These are phyloP conservation scores for Eilema caniola DNA, from an alignment of 2,888 invertebrate genomes.

Conservation along the genomic window DNA sequence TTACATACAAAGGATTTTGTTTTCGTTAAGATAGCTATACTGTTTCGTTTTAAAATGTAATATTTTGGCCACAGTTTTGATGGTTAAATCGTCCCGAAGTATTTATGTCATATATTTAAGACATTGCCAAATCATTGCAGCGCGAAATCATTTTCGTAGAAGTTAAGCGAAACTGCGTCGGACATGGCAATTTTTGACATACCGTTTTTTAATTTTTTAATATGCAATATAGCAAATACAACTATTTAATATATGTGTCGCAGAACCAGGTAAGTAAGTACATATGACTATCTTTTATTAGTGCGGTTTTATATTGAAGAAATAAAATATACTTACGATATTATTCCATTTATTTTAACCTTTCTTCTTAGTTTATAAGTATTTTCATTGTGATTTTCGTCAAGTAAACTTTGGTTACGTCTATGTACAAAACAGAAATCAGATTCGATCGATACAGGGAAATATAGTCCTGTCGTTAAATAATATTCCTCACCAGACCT, in stretches of 20 bases:
- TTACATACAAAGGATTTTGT: no score
- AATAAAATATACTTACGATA: background rate
- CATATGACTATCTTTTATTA: background rate
- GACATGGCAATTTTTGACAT: slow-evolving; percentile 26
- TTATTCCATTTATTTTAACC: background rate
- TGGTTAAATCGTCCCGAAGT: no score
- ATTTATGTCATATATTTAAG: slow-evolving; percentile 2
- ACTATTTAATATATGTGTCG: background rate
- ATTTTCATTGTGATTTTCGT: background rate
- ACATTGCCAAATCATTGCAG: slow-evolving; percentile 2
- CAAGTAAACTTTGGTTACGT: background rate
- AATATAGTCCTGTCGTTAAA: no score
- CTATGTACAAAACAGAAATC: no score
- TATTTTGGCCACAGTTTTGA: no score
- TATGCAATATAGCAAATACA: background rate
- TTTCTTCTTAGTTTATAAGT: background rate
- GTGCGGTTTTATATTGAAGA: background rate
- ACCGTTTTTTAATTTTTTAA: background rate
- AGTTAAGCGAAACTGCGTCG: slow-evolving; percentile 36
- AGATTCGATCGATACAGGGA: no score
- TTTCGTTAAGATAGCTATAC: no score
- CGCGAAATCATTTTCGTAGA: background rate
- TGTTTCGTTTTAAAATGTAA: no score
- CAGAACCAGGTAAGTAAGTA: background rate
- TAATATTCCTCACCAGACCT: no score